These are phyloP conservation scores for Echiichthys vipera DNA, from an alignment of 2,797 vertebrate genomes.

Conservation along the genomic window DNA sequence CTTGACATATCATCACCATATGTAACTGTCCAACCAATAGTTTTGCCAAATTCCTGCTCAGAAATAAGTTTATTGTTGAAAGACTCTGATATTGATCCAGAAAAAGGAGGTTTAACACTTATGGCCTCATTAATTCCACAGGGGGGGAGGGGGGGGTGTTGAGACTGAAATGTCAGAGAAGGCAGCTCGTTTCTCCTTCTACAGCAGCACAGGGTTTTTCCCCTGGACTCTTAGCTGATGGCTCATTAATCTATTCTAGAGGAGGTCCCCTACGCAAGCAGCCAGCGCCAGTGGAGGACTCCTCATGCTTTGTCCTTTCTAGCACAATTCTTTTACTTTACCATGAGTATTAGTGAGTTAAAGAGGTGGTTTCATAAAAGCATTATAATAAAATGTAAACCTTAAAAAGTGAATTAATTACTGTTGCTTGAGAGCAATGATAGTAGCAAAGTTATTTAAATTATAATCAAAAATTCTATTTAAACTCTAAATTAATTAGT, in stretches of 20 bases:
- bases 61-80: conserved; percentile 21
- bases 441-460: not conserved
- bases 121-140: conserved; percentile 75
- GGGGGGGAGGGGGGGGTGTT: conserved; percentile 76
- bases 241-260: conserved; percentile 84
- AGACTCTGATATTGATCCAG: conserved; percentile 45
- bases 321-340: conserved; percentile 53
- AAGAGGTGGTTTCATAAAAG: conserved; percentile 25
- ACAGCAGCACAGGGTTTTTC: conserved; percentile 74
- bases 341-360: conserved; percentile 4
- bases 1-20: not conserved
- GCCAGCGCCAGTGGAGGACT: conserved; percentile 73
- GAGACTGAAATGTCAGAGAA: conserved; percentile 63
- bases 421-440: not conserved
- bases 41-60: conserved; percentile 7
- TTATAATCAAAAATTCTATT: not conserved
- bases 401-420: not conserved
- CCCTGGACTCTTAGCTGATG: conserved; percentile 76
- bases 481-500: not conserved
- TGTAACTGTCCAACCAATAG: not conserved
- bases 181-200: conserved; percentile 64
- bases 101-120: conserved; percentile 56
- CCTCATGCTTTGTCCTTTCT: conserved; percentile 55
- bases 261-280: conserved; percentile 72
- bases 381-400: not conserved